These are phyloP conservation scores for Brachypalpus laphriformis DNA, from an alignment of 2,888 invertebrate species.

Conservation along the genomic window DNA sequence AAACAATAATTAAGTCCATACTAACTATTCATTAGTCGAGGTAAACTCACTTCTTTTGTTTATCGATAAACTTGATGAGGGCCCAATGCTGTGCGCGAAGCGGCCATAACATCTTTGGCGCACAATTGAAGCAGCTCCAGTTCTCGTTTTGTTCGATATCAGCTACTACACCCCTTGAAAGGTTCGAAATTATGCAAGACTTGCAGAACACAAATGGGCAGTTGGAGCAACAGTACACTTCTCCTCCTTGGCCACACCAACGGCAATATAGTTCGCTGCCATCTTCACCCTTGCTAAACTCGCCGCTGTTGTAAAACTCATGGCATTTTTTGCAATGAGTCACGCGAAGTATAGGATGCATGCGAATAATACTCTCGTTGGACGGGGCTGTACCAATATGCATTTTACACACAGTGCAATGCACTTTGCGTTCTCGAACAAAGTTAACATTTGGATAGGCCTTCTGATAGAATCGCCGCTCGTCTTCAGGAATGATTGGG, in stretches of 20 bases:
- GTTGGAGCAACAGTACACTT: slow-evolving; percentile 90
- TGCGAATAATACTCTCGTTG: slow-evolving; percentile 86
- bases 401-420: slow-evolving; percentile 89
- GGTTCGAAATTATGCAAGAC: slow-evolving; percentile 90
- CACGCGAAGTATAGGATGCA: slow-evolving; percentile 89
- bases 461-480: slow-evolving; percentile 84
- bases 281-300: slow-evolving; percentile 92
- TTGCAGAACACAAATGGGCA: slow-evolving; percentile 90
- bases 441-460: slow-evolving; percentile 85
- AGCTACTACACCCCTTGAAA: slow-evolving; percentile 86
- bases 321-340: slow-evolving; percentile 89
- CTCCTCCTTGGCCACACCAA: slow-evolving; percentile 92
- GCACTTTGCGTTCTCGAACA: slow-evolving; percentile 86
- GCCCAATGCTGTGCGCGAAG: slow-evolving; percentile 89
- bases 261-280: slow-evolving; percentile 92
- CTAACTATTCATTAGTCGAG: neutral
- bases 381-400: slow-evolving; percentile 89
- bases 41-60: slow-evolving; percentile 83
- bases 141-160: slow-evolving; percentile 90
- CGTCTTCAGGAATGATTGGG: slow-evolving; percentile 84
- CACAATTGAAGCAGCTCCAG: slow-evolving; percentile 91
- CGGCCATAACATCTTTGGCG: slow-evolving; percentile 86
- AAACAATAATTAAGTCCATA: slow-evolving; percentile 6
- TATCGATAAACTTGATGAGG: slow-evolving; percentile 87
- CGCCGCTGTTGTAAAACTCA: slow-evolving; percentile 91